These are phyloP conservation scores for Ceratoteleas bidentatus DNA, from an alignment of 1,140 invertebrate genomes.

Conservation along the genomic window DNA sequence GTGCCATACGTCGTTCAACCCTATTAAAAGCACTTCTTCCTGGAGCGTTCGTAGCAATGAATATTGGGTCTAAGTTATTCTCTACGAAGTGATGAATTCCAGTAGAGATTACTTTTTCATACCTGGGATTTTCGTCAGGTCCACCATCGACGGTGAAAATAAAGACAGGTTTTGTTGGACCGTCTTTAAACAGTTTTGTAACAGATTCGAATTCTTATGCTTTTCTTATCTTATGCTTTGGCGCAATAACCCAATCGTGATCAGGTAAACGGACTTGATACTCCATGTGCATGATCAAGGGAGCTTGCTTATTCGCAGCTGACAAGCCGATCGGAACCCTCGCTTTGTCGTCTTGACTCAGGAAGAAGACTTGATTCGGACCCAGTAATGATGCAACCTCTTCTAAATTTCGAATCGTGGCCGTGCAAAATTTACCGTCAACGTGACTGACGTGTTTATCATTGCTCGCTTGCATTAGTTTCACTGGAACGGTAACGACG, in stretches of 20 bases:
- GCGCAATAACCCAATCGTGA: slow-evolving; percentile 5
- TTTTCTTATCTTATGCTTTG: not conserved
- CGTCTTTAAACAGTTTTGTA: not conserved
- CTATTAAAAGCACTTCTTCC: slow-evolving; percentile 71
- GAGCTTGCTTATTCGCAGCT: slow-evolving; percentile 19
- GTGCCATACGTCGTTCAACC: slow-evolving; percentile 71
- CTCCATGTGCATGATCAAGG: slow-evolving; percentile 16
- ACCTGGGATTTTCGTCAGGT: slow-evolving; percentile 66
- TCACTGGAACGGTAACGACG: slow-evolving; percentile 40
- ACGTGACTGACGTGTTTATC: slow-evolving; percentile 17
- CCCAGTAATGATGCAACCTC: slow-evolving; percentile 14
- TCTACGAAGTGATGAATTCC: slow-evolving; percentile 71
- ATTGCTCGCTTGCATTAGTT: slow-evolving; percentile 15
- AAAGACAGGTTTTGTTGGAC: not conserved
- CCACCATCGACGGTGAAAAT: slow-evolving; percentile 5
- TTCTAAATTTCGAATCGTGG: slow-evolving; percentile 27
- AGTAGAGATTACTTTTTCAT: slow-evolving; percentile 70
- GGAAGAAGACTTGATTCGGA: slow-evolving; percentile 20
- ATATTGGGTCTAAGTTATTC: slow-evolving; percentile 72
- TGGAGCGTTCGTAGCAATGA: slow-evolving; percentile 77
- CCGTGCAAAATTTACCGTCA: slow-evolving; percentile 34
- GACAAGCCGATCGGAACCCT: slow-evolving; percentile 15
- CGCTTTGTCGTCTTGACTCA: slow-evolving; percentile 24
- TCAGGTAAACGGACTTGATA: slow-evolving; percentile 8
- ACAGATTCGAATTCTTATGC: slow-evolving; percentile 8